These are phyloP conservation scores for Laticauda colubrina DNA, from an alignment of 2,113 vertebrate species.

Conservation along the genomic window DNA sequence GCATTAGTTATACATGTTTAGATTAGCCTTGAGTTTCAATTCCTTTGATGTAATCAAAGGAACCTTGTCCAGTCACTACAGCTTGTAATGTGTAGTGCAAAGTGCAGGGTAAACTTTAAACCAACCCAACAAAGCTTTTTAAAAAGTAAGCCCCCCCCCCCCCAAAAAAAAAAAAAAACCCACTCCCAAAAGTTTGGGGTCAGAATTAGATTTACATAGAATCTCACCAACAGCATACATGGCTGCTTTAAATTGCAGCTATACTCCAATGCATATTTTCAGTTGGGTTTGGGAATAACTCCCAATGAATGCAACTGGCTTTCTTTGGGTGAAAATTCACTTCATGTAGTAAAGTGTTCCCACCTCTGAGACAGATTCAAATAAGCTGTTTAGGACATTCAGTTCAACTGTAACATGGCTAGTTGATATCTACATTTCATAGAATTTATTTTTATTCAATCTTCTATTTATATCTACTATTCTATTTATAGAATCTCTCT, in stretches of 20 bases:
- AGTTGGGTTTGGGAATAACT: not conserved
- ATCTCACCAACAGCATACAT: too few relatives aligned
- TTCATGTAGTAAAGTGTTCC: not conserved
- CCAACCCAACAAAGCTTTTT: not conserved
- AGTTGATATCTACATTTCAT: not conserved
- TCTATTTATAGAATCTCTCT: not conserved
- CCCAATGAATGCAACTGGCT: not conserved
- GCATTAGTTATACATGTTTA: not conserved
- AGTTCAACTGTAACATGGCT: not conserved
- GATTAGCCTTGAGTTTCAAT: not conserved
- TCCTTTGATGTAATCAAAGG: not conserved
- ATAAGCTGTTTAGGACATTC: not conserved
- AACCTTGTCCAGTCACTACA: not conserved
- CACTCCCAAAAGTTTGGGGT: not conserved
- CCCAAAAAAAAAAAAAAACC: not conserved
- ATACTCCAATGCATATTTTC: not conserved
- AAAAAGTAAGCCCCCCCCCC: not conserved
- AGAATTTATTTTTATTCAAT: not conserved
- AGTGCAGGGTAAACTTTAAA: not conserved
- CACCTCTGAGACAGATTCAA: not conserved
- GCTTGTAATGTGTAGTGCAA: not conserved
- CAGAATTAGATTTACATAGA: not conserved
- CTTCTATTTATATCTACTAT: not conserved
- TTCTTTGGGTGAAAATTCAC: not conserved
- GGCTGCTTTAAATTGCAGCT: not conserved